Evolutionary conservation across 2,113 vertebrate genomes (phyloP), one percentile per base, ranked within the genome.

Genomic region (Anguilla japonica): DNA sequence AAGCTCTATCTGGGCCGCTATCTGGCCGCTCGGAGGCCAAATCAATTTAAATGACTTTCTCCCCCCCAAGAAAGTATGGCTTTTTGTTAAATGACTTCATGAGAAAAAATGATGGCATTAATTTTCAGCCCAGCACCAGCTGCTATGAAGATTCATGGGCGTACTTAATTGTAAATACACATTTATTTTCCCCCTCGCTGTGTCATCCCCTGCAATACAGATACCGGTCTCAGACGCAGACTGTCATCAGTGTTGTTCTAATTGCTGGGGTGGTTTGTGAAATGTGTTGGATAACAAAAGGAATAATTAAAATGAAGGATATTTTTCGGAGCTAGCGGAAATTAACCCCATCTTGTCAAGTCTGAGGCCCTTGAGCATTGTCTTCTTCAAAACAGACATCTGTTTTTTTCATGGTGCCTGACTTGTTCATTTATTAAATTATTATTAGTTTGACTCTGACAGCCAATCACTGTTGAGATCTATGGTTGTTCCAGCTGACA

Each of bases 101-200:
- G 71, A 34, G 71, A 75, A 75, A 67, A 75, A 75, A 75, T 75
- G 71, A 75, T 75, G 71, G 71, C 71, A 75, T 75, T 75, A 75
- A 75, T 75, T 75, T 75, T 75, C 71, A n/a, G 34, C 71, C 34
- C 71, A 75, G 34, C 71, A 34, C 71, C 71, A 75, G 71, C 71
- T 75, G 71, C n/a, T 75, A 75, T 75, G 71, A 75, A 75, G 71
- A 75, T 75, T 75, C 13, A 75, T 75, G 71, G 71, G 15, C 71
- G n/a, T 75, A 75, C 71, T 75, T 75, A 75, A 75, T 75, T 75
- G 22, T 75, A 75, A 75, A 75, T 75, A 75, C 71, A 75, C 71
- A 29, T 75, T 75, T 75, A 22, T 75, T 75, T 75, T 75, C n/a
- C 71, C 71, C 29, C 2, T 34, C 29, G n/a, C 71, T 34, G 34